These are phyloP conservation scores for Chaetophractus vellerosus DNA, from an alignment of 2,797 vertebrate genomes.

Conservation along the genomic window DNA sequence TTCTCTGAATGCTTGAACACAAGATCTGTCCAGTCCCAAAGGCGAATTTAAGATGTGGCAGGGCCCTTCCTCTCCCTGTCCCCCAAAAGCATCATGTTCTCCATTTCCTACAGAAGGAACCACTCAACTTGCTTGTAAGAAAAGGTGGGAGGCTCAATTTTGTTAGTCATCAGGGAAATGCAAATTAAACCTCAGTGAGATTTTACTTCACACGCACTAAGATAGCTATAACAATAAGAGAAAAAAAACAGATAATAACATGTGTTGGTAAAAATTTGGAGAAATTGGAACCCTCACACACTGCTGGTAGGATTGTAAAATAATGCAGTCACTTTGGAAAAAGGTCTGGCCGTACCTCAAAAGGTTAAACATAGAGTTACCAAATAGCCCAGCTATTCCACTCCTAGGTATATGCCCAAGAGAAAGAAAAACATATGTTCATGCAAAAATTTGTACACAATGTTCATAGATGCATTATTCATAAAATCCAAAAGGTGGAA, in stretches of 20 bases:
- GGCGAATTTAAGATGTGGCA: background rate
- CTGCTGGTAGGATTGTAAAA: background rate
- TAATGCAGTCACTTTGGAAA: background rate
- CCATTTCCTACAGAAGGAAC: slow-evolving; percentile 5
- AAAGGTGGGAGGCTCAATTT: background rate
- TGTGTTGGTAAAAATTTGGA: background rate
- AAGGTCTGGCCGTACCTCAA: background rate
- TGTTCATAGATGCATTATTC: background rate
- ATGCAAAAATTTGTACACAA: background rate
- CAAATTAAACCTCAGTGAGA: background rate
- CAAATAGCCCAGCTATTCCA: background rate
- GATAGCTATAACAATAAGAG: background rate
- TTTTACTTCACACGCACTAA: background rate
- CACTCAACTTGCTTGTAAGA: background rate
- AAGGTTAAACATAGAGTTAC: background rate
- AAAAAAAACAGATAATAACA: background rate
- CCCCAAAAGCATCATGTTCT: background rate
- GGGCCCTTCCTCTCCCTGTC: background rate
- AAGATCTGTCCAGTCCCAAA: background rate
- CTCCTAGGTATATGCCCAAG: background rate
- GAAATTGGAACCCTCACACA: background rate
- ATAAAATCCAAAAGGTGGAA: background rate
- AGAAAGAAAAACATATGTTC: background rate
- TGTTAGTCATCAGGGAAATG: background rate
- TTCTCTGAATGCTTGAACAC: background rate